Evolutionary conservation across 1,140 invertebrate species (phyloP), one percentile per base, ranked within the genome.

Genomic region (Drosophila neocordata): DNA sequence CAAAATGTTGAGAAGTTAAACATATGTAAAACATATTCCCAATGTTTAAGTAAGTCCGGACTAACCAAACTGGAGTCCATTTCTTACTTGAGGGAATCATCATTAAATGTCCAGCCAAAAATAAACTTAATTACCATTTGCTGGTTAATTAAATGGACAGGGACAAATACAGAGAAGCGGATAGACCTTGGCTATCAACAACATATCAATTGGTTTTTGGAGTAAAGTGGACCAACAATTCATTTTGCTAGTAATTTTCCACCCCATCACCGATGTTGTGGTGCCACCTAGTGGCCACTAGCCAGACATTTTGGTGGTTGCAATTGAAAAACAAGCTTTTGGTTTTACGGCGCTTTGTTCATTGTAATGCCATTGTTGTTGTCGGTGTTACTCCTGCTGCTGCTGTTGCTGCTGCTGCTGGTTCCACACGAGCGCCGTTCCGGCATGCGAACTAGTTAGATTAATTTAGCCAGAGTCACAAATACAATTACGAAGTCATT

Each of bases 401-500:
- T 56, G 73, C 64, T 67, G 51, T 41, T 76, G 65, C 24, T 64
- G 51, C 38, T 56, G 73, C 64, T 67, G 51, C 41, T 48, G 82
- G 82, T 85, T 87, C 78, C 82, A 85, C 81, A 87, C 81, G 82
- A 87, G 70, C 67, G 82, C 65, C 61, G 70, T 56, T 37, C 63
- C 66, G 82, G 82, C 82, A 85, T 85, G 67, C 82, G 66, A 85
- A 85, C 82, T 85, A 87, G 82, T 88, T 88, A 76, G 83, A 88
- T 87, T 87, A 88, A 87, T 87, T 87, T 83, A 69, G 82, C 76
- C 72, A 68, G 79, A 82, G 79, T 79, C 83, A 55, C 82, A 87
- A 87, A 87, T 83, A 87, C 82, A 87, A 87, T 87, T 87, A 87
- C 82, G 70, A 73, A 87, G 75, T 87, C 83, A 88, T 87, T 87